Base-by-base conservation (phyloP, 1,140 invertebrate genomes). In the Drosophila suzukii region DNA sequence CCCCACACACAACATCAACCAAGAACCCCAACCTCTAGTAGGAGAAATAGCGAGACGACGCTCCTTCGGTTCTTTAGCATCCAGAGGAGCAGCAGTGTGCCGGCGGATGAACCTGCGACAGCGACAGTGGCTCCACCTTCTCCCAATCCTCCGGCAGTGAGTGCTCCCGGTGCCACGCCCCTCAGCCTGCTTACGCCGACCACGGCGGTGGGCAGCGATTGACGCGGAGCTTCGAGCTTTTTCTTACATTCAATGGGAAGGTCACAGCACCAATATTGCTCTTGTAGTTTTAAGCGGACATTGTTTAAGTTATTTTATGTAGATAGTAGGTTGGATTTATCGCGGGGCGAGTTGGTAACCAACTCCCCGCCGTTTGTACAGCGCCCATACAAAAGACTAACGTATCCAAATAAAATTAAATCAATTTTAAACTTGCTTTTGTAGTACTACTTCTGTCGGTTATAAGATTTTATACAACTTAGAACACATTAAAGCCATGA, bases 31-130 rank as follows among this genome's bases (percentile, higher is more conserved):
- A 92, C 90, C 0, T 90, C 91, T 2, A 91, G 88, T 56, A 70
- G 91, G 13, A 75, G 91, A 17, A 92, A 92, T 57, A 92, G 91
- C 57, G 91, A 92, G 71, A 92, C 91, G 4, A 86, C 91, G 2
- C 65, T 92, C 24, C 32, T 92, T 12, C 79, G 90, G 6, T 92
- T 92, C 62, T 92, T 92, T 17, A 91, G 90, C 57, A 71, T 91
- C 27, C 91, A 90, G 57, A 58, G 84, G 34, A 73, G 60, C 34
- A 67, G 55, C 41, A 67, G 62, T 34, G 62, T 55, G 20, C 17
- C 62, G 12, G 47, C 62, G 4, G 73, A 76, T 13, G 74, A 68
- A 10, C 5, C 12, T 1, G 32, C 62, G 4, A 32, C 46, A 4
- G 5, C 27, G 6, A 6, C 4, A 36, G 41, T 55, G 32, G 41